Evolutionary conservation across 2,113 vertebrate genomes (phyloP).

Genomic region (Craseonycteris thonglongyai): DNA sequence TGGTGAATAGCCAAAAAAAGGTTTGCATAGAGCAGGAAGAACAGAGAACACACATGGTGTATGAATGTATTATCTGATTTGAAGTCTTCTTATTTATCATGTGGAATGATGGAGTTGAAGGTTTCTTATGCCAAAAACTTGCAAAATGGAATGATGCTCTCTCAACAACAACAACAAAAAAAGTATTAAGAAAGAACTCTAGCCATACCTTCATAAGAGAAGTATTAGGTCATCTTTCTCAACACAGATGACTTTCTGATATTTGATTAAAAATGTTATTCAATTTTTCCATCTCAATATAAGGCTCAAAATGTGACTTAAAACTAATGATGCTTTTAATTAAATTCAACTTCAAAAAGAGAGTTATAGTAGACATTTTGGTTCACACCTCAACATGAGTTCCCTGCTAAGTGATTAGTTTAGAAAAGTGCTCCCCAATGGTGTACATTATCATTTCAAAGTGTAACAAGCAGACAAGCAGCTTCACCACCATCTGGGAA

Average conservation of each 20-base stretch:
- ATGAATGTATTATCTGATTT: background rate
- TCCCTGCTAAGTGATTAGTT: background rate
- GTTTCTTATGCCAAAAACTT: background rate
- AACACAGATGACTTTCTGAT: background rate
- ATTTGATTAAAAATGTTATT: background rate
- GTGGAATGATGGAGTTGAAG: background rate
- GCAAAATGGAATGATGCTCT: background rate
- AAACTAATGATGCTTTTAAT: background rate
- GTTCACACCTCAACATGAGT: background rate
- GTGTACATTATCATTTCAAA: background rate
- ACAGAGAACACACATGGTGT: background rate
- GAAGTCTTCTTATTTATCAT: background rate
- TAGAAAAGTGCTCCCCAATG: background rate
- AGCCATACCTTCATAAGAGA: background rate
- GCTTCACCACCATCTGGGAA: background rate
- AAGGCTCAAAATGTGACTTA: background rate
- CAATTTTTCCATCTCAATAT: background rate
- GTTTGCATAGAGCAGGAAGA: background rate
- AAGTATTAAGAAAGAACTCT: background rate
- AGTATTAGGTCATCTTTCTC: background rate
- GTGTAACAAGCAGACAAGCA: background rate
- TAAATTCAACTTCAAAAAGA: background rate
- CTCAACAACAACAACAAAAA: background rate
- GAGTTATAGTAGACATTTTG: background rate
- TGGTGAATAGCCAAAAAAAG: background rate